phyloP scores from a whole-genome alignment of 2,797 vertebrate genomes.

The Pantherophis vulpinus region DNA sequence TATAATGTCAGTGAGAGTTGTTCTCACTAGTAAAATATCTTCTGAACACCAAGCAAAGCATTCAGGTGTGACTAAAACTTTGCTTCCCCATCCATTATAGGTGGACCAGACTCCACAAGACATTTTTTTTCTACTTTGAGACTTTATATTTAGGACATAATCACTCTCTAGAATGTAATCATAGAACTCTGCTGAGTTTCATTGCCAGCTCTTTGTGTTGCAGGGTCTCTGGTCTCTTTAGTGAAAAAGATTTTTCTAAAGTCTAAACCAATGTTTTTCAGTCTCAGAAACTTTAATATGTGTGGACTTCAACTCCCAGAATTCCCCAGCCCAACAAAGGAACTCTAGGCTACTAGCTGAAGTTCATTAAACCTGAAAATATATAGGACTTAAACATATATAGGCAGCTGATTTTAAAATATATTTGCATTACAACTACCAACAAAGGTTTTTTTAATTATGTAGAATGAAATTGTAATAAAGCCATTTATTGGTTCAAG shows the following conservation, averaged over 20 bases:
- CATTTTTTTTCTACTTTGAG: not conserved
- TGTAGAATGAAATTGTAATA: conserved; percentile 76
- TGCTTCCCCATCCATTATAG: not conserved
- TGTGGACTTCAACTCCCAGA: not conserved
- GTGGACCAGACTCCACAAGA: not conserved
- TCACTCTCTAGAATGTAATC: not conserved
- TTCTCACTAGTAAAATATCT: not conserved
- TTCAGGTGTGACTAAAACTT: not conserved
- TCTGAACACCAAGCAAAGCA: not conserved
- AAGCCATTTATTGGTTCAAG: conserved; percentile 6
- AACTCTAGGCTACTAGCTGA: not conserved
- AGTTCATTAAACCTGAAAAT: not conserved
- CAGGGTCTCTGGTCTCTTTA: not conserved
- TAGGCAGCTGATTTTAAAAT: conserved; percentile 85
- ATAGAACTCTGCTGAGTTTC: not conserved
- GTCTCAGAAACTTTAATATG: not conserved
- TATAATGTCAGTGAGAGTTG: not conserved
- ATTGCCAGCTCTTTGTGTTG: not conserved
- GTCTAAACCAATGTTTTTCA: not conserved
- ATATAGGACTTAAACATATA: conserved; percentile 84
- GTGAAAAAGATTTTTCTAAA: not conserved
- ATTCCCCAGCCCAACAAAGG: not conserved
- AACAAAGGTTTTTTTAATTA: conserved; percentile 83
- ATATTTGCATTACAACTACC: conserved; percentile 81
- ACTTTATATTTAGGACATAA: not conserved